These are phyloP conservation scores for Nixonia krombeini DNA, from an alignment of 1,140 invertebrate species.

Conservation along the genomic window DNA sequence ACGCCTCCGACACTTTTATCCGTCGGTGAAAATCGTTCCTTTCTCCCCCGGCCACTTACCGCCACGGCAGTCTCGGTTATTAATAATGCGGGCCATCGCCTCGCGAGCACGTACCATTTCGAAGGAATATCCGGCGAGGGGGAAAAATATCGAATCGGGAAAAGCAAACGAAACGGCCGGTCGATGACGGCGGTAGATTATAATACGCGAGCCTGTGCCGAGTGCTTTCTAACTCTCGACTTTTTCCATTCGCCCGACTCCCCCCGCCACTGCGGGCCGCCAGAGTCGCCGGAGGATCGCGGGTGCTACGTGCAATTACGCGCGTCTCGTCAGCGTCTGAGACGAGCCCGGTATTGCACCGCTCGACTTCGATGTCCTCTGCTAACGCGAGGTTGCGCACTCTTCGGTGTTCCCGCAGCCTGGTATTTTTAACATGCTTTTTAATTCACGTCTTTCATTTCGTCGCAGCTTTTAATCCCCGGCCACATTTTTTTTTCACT, in stretches of 20 bases:
- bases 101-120: slow-evolving; percentile 39
- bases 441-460: no score
- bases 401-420: no score
- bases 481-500: no score
- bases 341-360: no score
- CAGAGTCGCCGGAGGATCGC: slow-evolving; percentile 17
- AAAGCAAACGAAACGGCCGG: slow-evolving; percentile 17
- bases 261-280: slow-evolving; percentile 18
- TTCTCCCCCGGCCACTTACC: slow-evolving; percentile 19
- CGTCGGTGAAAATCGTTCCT: slow-evolving; percentile 19
- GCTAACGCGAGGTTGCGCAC: no score
- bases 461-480: no score
- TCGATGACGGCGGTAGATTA: background rate
- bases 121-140: slow-evolving; percentile 18
- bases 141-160: slow-evolving; percentile 25
- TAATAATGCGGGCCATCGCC: slow-evolving; percentile 42
- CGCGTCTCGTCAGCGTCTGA: no score
- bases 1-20: slow-evolving; percentile 37
- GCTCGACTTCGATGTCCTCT: no score
- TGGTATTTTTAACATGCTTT: no score
- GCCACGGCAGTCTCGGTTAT: slow-evolving; percentile 40
- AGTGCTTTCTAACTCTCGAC: slow-evolving; percentile 17
- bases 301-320: no score
- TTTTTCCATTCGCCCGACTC: slow-evolving; percentile 6
- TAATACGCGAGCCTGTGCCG: background rate